A percentile compares a stretch with the other conserved stretches of the same genome.
These are phyloP conservation scores for Icerya purchasi DNA, from an alignment of 2,888 invertebrate genomes.

Conservation along the genomic window DNA sequence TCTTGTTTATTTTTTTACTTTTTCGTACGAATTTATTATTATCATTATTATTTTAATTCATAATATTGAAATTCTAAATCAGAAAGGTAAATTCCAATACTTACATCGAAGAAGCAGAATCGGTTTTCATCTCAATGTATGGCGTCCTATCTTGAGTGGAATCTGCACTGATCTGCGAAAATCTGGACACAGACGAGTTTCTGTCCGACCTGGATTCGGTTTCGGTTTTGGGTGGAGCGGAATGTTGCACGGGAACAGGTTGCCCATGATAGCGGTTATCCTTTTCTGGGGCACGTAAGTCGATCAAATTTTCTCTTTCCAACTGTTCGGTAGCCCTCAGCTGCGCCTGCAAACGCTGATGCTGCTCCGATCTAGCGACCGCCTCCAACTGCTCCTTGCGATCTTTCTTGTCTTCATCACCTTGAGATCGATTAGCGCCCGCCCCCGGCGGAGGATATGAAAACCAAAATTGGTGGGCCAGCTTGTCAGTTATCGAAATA, in stretches of 20 bases:
- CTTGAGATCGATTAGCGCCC: conserved; percentile 36
- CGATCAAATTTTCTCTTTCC: conserved; percentile 16
- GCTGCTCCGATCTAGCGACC: conserved; percentile 20
- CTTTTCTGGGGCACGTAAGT: conserved; percentile 25
- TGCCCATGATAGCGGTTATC: conserved; percentile 28
- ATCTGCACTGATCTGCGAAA: conserved; percentile 7
- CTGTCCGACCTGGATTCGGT: conserved; percentile 2
- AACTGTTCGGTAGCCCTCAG: conserved; percentile 25
- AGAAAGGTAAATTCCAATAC: no score
- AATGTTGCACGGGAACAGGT: background rate
- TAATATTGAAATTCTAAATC: no score
- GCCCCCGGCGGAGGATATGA: conserved; percentile 62
- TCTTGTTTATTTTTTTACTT: no score
- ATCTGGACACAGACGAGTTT: conserved; percentile 3
- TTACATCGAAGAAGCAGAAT: conserved; percentile 36
- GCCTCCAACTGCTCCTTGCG: conserved; percentile 22
- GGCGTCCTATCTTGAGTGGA: conserved; percentile 1
- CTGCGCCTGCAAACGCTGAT: conserved; percentile 14
- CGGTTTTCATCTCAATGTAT: conserved; percentile 32
- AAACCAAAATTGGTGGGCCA: conserved; percentile 75
- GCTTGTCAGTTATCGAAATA: conserved; percentile 28
- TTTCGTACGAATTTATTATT: no score
- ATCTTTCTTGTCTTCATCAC: conserved; percentile 32
- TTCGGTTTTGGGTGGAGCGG: background rate
- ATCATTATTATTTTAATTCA: no score